Evolutionary conservation across 2,797 vertebrate species (phyloP).

Genomic region (Poecile montanus): DNA sequence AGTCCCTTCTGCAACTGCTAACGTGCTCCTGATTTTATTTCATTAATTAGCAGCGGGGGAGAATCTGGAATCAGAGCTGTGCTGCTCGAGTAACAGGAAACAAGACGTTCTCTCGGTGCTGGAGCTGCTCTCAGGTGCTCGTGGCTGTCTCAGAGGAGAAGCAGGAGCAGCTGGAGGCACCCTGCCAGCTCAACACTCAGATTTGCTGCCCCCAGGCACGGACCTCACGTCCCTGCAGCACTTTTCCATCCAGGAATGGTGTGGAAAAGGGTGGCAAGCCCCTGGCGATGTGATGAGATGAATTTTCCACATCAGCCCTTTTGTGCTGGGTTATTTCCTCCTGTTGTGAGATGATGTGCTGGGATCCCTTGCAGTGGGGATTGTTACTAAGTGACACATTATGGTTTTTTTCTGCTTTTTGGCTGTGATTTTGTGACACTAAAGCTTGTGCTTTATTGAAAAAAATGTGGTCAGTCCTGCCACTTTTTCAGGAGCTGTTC

Average conservation of each 20-base stretch:
- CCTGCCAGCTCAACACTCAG: fast-evolving
- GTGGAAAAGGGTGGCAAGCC: fast-evolving
- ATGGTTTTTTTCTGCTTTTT: neutral
- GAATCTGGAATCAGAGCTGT: neutral
- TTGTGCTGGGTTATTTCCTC: fast-evolving
- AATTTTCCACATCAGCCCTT: neutral
- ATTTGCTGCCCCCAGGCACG: neutral
- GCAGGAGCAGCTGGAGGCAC: neutral
- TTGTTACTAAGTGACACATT: neutral
- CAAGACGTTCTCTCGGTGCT: neutral
- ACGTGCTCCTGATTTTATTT: neutral
- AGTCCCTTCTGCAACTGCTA: neutral
- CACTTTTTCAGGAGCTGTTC: neutral
- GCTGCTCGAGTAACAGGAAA: neutral
- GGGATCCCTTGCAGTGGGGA: neutral
- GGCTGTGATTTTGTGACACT: neutral
- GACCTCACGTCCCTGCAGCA: fast-evolving
- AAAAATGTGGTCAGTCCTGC: neutral
- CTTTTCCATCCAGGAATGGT: neutral
- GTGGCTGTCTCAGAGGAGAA: neutral
- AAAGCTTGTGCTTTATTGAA: neutral
- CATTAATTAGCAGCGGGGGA: slow-evolving; percentile 26
- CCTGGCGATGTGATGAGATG: neutral
- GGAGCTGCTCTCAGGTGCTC: neutral
- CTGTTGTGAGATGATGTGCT: fast-evolving